Evolutionary conservation across 2,797 vertebrate species (phyloP).

Genomic region (Sebastolobus alascanus): DNA sequence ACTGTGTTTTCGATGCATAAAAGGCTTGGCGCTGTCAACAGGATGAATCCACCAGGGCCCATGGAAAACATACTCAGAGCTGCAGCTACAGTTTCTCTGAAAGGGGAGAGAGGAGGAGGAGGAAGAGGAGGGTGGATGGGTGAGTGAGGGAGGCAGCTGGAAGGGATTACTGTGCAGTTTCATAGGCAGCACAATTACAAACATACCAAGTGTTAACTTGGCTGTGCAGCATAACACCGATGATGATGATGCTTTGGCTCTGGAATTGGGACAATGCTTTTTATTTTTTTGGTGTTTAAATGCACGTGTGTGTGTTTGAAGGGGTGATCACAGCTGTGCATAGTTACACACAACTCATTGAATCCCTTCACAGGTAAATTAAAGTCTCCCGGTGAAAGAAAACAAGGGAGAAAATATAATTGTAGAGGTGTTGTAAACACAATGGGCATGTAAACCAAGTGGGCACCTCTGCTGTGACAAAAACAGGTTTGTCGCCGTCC

Average conservation of each 20-base stretch:
- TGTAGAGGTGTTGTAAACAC: slow-evolving; percentile 57
- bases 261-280: slow-evolving; percentile 55
- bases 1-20: slow-evolving; percentile 82
- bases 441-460: slow-evolving; percentile 63
- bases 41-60: slow-evolving; percentile 78
- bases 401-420: slow-evolving; percentile 10
- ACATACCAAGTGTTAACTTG: slow-evolving; percentile 79
- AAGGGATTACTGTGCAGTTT: slow-evolving; percentile 82
- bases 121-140: slow-evolving; percentile 63
- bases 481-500: slow-evolving; percentile 76
- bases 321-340: slow-evolving; percentile 43
- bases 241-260: slow-evolving; percentile 61
- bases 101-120: slow-evolving; percentile 62
- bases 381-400: slow-evolving; percentile 22
- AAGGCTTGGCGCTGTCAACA: slow-evolving; percentile 82
- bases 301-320: slow-evolving; percentile 29
- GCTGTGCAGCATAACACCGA: slow-evolving; percentile 70
- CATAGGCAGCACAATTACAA: slow-evolving; percentile 81
- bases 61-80: slow-evolving; percentile 73
- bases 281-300: slow-evolving; percentile 14
- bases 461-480: slow-evolving; percentile 65
- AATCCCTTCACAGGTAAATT: slow-evolving; percentile 41
- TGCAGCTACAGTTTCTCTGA: slow-evolving; percentile 79
- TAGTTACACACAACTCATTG: slow-evolving; percentile 21
- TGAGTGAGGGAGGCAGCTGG: slow-evolving; percentile 82